Evolutionary conservation across 2,888 invertebrate genomes (phyloP), one percentile per base, ranked within the genome.

Genomic region (Achlya flavicornis): DNA sequence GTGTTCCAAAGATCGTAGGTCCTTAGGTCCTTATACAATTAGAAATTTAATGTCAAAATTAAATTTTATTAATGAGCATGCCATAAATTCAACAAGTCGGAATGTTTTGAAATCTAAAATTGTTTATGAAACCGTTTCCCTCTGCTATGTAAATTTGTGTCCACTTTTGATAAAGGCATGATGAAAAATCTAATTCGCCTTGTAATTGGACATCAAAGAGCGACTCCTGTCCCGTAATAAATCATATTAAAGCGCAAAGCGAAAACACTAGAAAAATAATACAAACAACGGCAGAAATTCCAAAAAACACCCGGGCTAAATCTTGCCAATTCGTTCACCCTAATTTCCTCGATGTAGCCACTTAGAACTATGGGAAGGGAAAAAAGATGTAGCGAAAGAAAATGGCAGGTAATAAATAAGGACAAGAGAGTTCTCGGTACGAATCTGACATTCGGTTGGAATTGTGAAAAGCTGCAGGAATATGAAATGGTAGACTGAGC

Each of bases 391-490:
- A 84, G 79, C 81, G 73, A 73, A 74, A 75, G 83, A 80, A 86
- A 90, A 87, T 86, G 83, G 84, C 77, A 76, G 79, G 76, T 80
- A 81, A 84, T 90, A 90, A 89, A 90, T 90, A 90, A 89, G 73
- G 72, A 73, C 76, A 79, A 86, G 86, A 72, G 76, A 81, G 79
- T 85, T 84, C 76, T 73, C 81, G 79, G 77, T 76, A 75, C 74
- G 74, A 71, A 72, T 70, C 76, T 74, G 77, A 76, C 74, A 65
- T 73, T 75, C 67, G 71, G 73, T 73, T 71, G 73, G 76, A 70
- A 61, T 68, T 64, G 64, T 61, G 66, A 76, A 78, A 72, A 68
- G 70, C 68, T 70, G 71, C 66, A 68, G 70, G 71, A 74, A 71
- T 73, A 75, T 72, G 71, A 73, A 74, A 76, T 73, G 71, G 64